Conservation (phyloP, 2,113 vertebrate genomes). For the Aldabrachelys gigantea region DNA sequence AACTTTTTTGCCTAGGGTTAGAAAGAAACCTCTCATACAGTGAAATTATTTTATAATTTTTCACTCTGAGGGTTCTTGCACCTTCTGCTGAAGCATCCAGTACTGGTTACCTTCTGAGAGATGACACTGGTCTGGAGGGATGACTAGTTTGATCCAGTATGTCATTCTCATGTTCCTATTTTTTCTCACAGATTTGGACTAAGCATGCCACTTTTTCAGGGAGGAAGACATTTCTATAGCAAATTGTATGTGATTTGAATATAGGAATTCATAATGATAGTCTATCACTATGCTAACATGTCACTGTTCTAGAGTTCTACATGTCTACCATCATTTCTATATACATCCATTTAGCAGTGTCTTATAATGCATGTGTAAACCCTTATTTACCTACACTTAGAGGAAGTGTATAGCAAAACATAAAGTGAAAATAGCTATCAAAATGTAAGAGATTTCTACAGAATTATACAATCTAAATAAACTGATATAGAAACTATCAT, state of each 20-base stretch:
- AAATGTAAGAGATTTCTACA: not conserved
- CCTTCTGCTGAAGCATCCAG: not conserved
- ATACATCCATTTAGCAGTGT: not conserved
- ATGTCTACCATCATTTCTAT: not conserved
- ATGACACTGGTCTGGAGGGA: not conserved
- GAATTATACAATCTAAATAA: not conserved
- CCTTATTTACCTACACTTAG: not conserved
- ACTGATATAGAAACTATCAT: not conserved
- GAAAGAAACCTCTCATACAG: not conserved
- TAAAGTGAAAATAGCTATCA: no score
- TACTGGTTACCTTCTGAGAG: not conserved
- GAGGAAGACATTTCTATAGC: not conserved
- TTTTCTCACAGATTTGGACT: not conserved
- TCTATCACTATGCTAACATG: no score
- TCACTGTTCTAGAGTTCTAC: not conserved
- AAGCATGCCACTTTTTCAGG: not conserved
- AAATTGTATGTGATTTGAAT: not conserved
- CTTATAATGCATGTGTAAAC: not conserved
- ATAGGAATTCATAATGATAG: no score
- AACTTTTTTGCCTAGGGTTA: not conserved
- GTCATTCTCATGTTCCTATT: not conserved
- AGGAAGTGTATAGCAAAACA: not conserved
- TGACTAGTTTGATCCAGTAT: not conserved
- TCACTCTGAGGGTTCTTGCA: not conserved
- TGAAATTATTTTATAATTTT: not conserved